phyloP scores from a whole-genome alignment of 2,888 invertebrate species.

The Syritta pipiens region DNA sequence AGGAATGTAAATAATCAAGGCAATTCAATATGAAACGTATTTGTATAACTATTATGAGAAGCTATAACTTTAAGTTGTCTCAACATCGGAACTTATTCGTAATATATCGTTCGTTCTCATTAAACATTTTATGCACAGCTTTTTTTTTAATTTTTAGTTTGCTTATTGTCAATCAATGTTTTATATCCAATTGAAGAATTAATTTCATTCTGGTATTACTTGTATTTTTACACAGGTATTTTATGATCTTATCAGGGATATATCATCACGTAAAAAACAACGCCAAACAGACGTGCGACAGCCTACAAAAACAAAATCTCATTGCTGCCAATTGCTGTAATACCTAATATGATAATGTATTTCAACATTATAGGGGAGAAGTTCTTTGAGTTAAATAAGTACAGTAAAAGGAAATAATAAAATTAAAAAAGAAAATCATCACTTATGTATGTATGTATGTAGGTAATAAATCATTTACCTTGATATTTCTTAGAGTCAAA shows the following conservation, averaged over 20 bases:
- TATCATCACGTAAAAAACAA: conserved; percentile 79
- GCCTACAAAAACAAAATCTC: conserved; percentile 79
- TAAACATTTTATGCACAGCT: too few relatives aligned
- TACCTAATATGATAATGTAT: conserved; percentile 39
- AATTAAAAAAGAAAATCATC: conserved; percentile 10
- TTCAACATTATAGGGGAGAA: neutral
- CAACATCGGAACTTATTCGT: too few relatives aligned
- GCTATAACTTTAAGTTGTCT: too few relatives aligned
- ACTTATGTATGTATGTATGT: conserved; percentile 19
- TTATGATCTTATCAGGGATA: conserved; percentile 80
- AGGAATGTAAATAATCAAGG: too few relatives aligned
- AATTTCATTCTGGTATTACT: conserved; percentile 2
- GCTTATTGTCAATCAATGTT: neutral
- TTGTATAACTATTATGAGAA: too few relatives aligned
- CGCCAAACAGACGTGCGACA: conserved; percentile 79
- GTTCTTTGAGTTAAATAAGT: conserved; percentile 5
- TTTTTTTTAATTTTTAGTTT: neutral
- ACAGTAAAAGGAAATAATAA: conserved; percentile 13
- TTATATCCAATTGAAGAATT: neutral
- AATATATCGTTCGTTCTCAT: too few relatives aligned
- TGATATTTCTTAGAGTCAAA: conserved; percentile 36
- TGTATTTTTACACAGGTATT: conserved; percentile 76
- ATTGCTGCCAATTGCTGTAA: conserved; percentile 80
- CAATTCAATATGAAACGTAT: too few relatives aligned
- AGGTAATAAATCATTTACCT: conserved; percentile 36